These are phyloP conservation scores for Gisinianus flammeolus DNA, from an alignment of 2,888 invertebrate species.

Conservation along the genomic window DNA sequence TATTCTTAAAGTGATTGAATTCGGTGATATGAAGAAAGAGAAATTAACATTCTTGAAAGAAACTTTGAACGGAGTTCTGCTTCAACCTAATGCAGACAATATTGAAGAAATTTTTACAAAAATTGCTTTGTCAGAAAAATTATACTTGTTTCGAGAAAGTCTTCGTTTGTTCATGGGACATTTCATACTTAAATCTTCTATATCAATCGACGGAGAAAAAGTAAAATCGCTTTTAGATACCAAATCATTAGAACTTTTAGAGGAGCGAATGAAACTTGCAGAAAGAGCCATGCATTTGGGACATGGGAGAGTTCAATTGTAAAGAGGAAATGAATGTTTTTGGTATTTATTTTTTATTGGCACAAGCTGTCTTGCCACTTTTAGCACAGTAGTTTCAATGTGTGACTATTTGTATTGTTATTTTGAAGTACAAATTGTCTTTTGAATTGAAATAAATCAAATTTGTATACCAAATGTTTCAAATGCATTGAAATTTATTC, in stretches of 20 bases:
- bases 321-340: conserved; percentile 41
- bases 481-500: not conserved
- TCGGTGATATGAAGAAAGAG: conserved; percentile 80
- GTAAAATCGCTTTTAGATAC: conserved; percentile 63
- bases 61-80: conserved; percentile 75
- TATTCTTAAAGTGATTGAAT: conserved; percentile 85
- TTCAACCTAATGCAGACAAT: conserved; percentile 70
- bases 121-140: conserved; percentile 74
- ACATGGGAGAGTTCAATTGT: conserved; percentile 61
- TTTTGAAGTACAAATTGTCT: too few species aligned
- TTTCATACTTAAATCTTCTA: conserved; percentile 71
- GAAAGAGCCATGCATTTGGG: conserved; percentile 71
- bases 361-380: too few species aligned
- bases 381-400: too few species aligned
- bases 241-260: conserved; percentile 62
- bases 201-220: conserved; percentile 61
- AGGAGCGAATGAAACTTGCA: conserved; percentile 69
- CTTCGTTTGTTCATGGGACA: conserved; percentile 84
- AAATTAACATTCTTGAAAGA: conserved; percentile 81
- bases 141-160: conserved; percentile 82
- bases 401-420: too few species aligned
- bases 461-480: too few species aligned
- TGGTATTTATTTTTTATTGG: not conserved
- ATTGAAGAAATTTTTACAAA: conserved; percentile 73
- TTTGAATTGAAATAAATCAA: too few species aligned